A percentile compares a stretch with the other conserved stretches of the same genome.
Conservation (phyloP, 2,113 vertebrate genomes). For the Crotalus viridis region DNA sequence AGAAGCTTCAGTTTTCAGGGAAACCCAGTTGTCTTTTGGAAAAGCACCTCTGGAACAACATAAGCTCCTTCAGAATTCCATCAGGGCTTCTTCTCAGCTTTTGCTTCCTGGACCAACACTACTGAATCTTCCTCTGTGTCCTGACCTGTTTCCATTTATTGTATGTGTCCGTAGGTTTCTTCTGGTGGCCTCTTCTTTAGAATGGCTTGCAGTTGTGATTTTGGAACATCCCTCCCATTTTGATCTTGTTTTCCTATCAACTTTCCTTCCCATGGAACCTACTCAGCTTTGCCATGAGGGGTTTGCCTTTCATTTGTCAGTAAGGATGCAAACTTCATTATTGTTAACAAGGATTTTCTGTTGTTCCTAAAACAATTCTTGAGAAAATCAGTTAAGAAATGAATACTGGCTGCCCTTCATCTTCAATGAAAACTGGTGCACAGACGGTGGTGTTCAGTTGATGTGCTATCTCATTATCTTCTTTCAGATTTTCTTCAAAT, state of each 20-base stretch:
- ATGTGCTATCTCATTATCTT: background rate
- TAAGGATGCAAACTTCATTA: background rate
- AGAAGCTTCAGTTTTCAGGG: too few species aligned
- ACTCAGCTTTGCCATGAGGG: background rate
- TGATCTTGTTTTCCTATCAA: background rate
- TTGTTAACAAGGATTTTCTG: background rate
- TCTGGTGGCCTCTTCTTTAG: background rate
- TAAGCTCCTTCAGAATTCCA: too few species aligned
- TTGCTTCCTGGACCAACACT: background rate
- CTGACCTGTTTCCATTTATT: background rate
- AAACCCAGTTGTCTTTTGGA: too few species aligned
- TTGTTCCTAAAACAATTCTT: background rate
- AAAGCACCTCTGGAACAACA: too few species aligned
- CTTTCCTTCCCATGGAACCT: background rate
- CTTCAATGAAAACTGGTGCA: background rate
- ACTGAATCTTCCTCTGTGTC: background rate
- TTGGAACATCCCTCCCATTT: background rate
- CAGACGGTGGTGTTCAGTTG: background rate
- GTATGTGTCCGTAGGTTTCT: background rate
- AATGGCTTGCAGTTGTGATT: background rate
- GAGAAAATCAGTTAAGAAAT: background rate
- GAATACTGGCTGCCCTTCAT: background rate
- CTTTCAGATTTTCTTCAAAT: background rate
- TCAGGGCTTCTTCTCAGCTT: background rate
- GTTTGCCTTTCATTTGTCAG: background rate